A percentile compares a stretch with the other conserved stretches of the same genome.
Evolutionary conservation across 2,113 vertebrate species (phyloP).

Genomic region (Lamprologus ornatipinnis): DNA sequence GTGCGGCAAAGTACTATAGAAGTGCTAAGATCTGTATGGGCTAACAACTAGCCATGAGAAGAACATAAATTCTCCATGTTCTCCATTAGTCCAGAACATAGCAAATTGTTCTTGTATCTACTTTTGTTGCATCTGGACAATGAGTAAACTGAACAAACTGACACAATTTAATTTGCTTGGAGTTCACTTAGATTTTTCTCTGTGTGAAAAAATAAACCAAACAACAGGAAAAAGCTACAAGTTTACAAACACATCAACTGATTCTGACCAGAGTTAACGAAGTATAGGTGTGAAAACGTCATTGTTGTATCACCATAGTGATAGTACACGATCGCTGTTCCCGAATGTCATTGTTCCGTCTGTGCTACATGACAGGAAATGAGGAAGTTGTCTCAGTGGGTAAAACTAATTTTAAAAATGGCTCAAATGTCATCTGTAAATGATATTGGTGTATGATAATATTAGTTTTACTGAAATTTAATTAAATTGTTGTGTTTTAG

Average conservation of each 20-base stretch:
- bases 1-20: not conserved
- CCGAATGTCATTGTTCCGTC: not conserved
- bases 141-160: not conserved
- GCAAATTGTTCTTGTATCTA: not conserved
- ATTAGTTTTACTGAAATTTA: not conserved
- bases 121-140: not conserved
- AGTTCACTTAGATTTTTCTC: not conserved
- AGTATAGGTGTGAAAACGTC: not conserved
- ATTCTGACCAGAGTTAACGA: not conserved
- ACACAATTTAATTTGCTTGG: not conserved
- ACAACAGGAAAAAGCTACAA: not conserved
- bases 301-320: not conserved
- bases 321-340: not conserved
- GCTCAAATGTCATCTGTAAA: not conserved
- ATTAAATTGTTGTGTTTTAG: not conserved
- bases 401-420: not conserved
- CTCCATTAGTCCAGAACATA: not conserved
- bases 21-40: not conserved
- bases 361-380: not conserved
- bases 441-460: not conserved
- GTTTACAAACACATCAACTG: not conserved
- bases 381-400: not conserved
- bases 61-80: not conserved
- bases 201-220: not conserved
- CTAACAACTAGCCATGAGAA: not conserved